Conservation (phyloP, 2,797 vertebrate genomes). For the Micrastur ruficollis region DNA sequence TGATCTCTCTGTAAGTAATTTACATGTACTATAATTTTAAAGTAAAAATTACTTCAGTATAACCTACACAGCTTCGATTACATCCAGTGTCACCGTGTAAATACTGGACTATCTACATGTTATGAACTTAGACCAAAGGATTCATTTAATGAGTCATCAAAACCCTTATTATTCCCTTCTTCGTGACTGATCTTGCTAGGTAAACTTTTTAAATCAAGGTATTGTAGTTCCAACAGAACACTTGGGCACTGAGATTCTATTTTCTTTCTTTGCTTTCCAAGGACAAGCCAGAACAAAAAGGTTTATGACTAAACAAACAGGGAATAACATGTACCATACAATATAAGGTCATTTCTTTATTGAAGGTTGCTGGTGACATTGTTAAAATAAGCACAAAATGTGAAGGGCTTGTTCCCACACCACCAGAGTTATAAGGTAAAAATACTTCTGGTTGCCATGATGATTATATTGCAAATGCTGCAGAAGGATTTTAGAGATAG, state of each 20-base stretch:
- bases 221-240: not conserved
- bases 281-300: not conserved
- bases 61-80: not conserved
- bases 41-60: not conserved
- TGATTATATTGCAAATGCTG: not conserved
- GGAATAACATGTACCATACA: not conserved
- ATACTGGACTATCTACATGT: not conserved
- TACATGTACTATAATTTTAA: not conserved
- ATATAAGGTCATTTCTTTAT: not conserved
- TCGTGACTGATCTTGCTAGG: constrained; percentile 14
- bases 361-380: not conserved
- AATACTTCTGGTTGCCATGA: not conserved
- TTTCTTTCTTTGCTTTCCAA: constrained; percentile 2
- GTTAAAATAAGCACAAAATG: not conserved
- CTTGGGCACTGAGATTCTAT: not conserved
- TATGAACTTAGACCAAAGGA: constrained; percentile 34
- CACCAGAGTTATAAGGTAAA: not conserved
- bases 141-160: constrained; percentile 30
- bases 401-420: not conserved
- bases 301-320: not conserved
- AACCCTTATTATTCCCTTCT: constrained; percentile 5
- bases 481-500: not conserved
- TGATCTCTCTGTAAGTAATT: not conserved
- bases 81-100: not conserved
- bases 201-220: not conserved